A percentile compares a stretch with the other conserved stretches of the same genome.
Evolutionary conservation across 2,113 vertebrate genomes (phyloP).

Genomic region (Rallus limicola): DNA sequence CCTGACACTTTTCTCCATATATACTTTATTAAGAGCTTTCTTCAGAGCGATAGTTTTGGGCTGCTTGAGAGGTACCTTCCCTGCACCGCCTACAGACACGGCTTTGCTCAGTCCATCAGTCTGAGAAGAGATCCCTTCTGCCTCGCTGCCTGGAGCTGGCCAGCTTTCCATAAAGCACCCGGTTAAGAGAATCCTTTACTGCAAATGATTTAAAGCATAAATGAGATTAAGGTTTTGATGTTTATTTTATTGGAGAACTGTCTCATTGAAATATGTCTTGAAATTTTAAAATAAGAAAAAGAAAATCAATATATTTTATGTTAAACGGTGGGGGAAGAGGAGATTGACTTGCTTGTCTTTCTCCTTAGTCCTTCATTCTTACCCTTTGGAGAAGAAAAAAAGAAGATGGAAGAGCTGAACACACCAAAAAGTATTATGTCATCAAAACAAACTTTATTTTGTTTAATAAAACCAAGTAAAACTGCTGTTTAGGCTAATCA

Average conservation of each 20-base stretch:
- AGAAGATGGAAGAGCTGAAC: neutral
- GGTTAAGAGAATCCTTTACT: neutral
- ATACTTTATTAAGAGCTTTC: neutral
- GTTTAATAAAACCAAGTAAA: neutral
- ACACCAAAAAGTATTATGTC: neutral
- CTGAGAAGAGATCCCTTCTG: neutral
- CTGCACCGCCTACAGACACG: neutral
- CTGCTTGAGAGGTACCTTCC: neutral
- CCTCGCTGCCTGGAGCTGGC: neutral
- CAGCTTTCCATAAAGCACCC: neutral
- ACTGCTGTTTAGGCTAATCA: neutral
- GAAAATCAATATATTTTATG: neutral
- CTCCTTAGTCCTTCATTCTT: neutral
- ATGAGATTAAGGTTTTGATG: neutral
- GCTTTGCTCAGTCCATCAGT: neutral
- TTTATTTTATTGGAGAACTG: neutral
- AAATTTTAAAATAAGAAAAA: neutral
- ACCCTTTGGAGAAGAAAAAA: neutral
- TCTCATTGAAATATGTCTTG: neutral
- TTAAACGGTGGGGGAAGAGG: neutral
- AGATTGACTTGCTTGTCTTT: neutral
- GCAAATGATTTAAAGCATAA: neutral
- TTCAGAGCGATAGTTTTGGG: neutral
- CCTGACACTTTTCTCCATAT: neutral
- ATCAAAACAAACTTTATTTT: neutral